phyloP scores from a whole-genome alignment of 2,888 invertebrate species.

The Hoplodrina ambigua region DNA sequence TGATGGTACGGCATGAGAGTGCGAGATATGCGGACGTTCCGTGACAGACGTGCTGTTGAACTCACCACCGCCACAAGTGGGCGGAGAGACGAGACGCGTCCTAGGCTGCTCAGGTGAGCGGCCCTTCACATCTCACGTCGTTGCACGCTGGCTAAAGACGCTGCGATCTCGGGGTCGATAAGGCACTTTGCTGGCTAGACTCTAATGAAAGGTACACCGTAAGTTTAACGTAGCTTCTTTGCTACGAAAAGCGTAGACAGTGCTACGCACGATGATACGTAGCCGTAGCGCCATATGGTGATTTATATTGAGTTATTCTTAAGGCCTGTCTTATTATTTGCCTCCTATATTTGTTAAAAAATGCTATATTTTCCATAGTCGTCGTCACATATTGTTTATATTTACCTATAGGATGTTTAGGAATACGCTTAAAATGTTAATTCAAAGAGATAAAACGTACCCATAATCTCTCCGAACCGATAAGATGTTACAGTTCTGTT shows the following conservation, averaged over 20 bases:
- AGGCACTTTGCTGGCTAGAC: conserved; percentile 69
- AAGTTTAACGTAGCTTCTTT: conserved; percentile 36
- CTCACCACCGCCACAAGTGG: conserved; percentile 87
- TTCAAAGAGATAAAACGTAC: conserved; percentile 2
- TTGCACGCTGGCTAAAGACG: conserved; percentile 78
- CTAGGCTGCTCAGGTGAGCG: conserved; percentile 87
- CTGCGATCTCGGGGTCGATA: conserved; percentile 86
- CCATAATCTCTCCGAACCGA: neutral
- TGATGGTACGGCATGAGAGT: conserved; percentile 89
- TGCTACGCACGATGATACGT: conserved; percentile 57
- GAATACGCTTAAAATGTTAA: neutral
- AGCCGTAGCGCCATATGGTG: conserved; percentile 38
- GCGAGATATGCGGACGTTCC: conserved; percentile 89
- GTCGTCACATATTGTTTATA: neutral
- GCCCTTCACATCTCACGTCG: conserved; percentile 81
- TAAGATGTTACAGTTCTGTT: neutral
- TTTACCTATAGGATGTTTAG: neutral
- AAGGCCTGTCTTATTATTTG: conserved; percentile 6
- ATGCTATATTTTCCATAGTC: conserved; percentile 4
- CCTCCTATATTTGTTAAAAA: neutral
- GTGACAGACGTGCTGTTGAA: conserved; percentile 80
- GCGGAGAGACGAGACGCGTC: conserved; percentile 83
- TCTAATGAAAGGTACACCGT: conserved; percentile 50
- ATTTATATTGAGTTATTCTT: conserved; percentile 20
- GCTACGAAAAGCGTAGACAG: conserved; percentile 66